These are phyloP conservation scores for Acyrthosiphon pisum DNA, from an alignment of 1,140 invertebrate species.

Conservation along the genomic window DNA sequence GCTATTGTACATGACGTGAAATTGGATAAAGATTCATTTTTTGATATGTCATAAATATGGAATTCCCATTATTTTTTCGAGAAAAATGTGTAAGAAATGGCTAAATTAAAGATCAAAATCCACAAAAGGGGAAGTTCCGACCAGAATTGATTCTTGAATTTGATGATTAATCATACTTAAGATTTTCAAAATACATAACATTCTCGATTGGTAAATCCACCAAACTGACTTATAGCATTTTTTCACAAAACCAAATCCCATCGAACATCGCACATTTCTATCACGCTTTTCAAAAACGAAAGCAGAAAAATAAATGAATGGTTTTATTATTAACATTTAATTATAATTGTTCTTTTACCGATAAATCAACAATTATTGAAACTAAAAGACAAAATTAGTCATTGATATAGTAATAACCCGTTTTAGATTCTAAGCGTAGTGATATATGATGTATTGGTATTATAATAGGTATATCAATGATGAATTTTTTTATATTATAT, in stretches of 20 bases:
- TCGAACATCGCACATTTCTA: background rate
- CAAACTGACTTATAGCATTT: background rate
- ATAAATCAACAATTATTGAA: background rate
- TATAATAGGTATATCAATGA: background rate
- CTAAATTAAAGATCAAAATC: background rate
- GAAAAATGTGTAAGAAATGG: background rate
- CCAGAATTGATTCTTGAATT: background rate
- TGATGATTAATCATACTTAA: background rate
- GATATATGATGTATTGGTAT: too few relatives aligned
- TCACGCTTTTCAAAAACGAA: background rate
- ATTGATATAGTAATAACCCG: background rate
- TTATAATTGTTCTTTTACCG: background rate
- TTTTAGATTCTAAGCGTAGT: background rate
- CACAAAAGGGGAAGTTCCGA: background rate
- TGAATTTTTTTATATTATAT: background rate
- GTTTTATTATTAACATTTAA: too few relatives aligned
- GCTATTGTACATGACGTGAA: background rate
- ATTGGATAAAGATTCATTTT: constrained; percentile 11
- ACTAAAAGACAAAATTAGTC: background rate
- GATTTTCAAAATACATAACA: background rate
- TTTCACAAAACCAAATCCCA: background rate
- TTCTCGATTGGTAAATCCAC: background rate
- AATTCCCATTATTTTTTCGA: background rate
- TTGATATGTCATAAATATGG: background rate
- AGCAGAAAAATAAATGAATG: too few relatives aligned